phyloP scores from a whole-genome alignment of 2,888 invertebrate species.

The Tachystola acroxantha region DNA sequence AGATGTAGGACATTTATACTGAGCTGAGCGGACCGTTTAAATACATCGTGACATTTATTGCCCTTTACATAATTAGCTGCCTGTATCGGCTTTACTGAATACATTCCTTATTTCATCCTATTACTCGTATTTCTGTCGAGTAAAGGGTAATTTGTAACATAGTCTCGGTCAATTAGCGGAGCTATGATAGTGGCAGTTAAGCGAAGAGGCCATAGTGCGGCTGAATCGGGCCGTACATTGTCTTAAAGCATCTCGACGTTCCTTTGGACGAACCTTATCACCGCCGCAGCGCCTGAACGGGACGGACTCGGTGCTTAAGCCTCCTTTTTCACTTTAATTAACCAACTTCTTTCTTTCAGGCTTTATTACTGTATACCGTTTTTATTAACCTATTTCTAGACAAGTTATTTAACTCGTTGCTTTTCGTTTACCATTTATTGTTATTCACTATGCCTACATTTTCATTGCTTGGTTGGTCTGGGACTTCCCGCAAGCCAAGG shows the following conservation, averaged over 20 bases:
- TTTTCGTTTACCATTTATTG: too few species aligned
- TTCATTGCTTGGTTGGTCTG: too few species aligned
- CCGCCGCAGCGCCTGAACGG: conserved; percentile 15
- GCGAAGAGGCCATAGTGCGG: conserved; percentile 21
- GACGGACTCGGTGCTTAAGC: conserved; percentile 14
- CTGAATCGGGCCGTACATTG: conserved; percentile 17
- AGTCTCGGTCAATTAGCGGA: conserved; percentile 11
- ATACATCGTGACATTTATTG: neutral
- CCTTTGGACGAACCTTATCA: conserved; percentile 18
- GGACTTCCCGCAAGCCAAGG: too few species aligned
- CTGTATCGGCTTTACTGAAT: too few species aligned
- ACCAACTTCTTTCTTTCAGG: conserved; percentile 38
- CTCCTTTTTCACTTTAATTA: conserved; percentile 36
- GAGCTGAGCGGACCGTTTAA: neutral
- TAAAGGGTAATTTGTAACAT: conserved; percentile 1
- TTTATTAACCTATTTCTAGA: too few species aligned
- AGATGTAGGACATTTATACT: conserved; percentile 7
- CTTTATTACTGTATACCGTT: neutral
- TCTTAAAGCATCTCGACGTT: conserved; percentile 18
- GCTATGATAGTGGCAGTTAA: conserved; percentile 20
- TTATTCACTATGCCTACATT: too few species aligned
- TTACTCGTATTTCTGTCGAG: neutral
- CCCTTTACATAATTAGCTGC: too few species aligned
- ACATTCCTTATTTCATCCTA: neutral
- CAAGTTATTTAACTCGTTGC: too few species aligned